Percentiles rank a stretch among this genome's conserved stretches.
phyloP scores from a whole-genome alignment of 2,113 vertebrate species.

The Misgurnus mizolepis region DNA sequence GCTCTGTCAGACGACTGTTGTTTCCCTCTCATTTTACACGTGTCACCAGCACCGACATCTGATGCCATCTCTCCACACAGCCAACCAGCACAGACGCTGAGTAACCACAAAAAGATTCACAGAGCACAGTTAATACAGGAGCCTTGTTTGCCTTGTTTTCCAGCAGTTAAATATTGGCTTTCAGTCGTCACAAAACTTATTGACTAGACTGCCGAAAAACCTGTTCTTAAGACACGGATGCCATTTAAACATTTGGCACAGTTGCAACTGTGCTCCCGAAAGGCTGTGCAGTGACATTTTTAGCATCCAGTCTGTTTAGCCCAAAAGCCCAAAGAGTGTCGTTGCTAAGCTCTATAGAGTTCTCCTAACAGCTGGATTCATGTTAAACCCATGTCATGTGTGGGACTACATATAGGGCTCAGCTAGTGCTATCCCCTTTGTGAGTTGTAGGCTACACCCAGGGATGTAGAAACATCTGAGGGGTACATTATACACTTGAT shows the following conservation, averaged over 20 bases:
- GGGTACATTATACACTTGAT: neutral
- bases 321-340: neutral
- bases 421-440: conserved; percentile 11
- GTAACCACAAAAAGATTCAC: conserved; percentile 16
- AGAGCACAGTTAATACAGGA: neutral
- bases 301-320: conserved; percentile 30
- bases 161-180: conserved; percentile 5
- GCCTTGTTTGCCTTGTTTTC: conserved; percentile 13
- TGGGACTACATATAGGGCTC: conserved; percentile 18
- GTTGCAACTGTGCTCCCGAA: conserved; percentile 26
- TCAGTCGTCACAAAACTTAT: neutral
- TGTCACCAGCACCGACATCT: conserved; percentile 31
- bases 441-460: neutral
- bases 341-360: conserved; percentile 10
- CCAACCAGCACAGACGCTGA: conserved; percentile 23
- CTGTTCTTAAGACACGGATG: conserved; percentile 5
- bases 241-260: conserved; percentile 20
- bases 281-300: conserved; percentile 31
- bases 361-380: conserved; percentile 37
- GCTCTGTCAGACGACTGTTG: conserved; percentile 38
- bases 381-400: conserved; percentile 26
- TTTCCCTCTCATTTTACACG: conserved; percentile 24
- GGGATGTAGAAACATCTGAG: neutral
- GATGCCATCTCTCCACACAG: conserved; percentile 32
- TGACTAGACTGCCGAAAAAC: neutral